Evolutionary conservation across 2,888 invertebrate species (phyloP), one percentile per base, ranked within the genome.

Genomic region (Rhogogaster chlorosoma): DNA sequence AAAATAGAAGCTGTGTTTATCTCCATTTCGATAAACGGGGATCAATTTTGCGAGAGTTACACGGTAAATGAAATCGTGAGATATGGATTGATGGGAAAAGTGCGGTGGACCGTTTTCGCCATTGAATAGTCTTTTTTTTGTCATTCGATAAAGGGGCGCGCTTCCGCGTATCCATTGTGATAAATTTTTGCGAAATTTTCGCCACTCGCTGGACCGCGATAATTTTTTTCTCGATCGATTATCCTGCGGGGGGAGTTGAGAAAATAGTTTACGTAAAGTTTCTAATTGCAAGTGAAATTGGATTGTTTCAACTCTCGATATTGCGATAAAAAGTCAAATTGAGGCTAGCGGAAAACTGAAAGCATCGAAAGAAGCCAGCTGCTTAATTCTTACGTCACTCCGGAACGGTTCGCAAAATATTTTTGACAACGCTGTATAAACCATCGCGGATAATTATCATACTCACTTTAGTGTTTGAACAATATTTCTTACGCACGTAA

Each of bases 391-490:
- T 36, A 70, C 70, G 70, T 70, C 70, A 70, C 70, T 61, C 10
- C 2, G 9, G 2, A 61, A 22, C 61, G 1, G 26, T 61, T 61
- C 26, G 7, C 49, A 15, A 53, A 53, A 53, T 42, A 7, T n/a
- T 57, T 22, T 22, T 10, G 61, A 61, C 9, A n/a, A 61, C 26
- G 6, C 4, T 53, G 18, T n/a, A n/a, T n/a, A n/a, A 18, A 18
- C 49, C 18, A 53, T 53, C 49, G 61, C 10, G 61, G 12, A 61
- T 61, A 61, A 61, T 38, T 1, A 12, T 73, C 4, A 73, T 73
- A 73, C 71, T 73, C 71, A 73, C 71, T 73, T 73, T 22, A 7
- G 0, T 73, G 22, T 73, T 42, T 10, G n/a, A 18, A 71, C 36
- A 29, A 15, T 36, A 71, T 38, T n/a, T 38, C 18, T 42, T 42